These are phyloP conservation scores for Melanaphis sacchari DNA, from an alignment of 1,140 invertebrate species.

Conservation along the genomic window DNA sequence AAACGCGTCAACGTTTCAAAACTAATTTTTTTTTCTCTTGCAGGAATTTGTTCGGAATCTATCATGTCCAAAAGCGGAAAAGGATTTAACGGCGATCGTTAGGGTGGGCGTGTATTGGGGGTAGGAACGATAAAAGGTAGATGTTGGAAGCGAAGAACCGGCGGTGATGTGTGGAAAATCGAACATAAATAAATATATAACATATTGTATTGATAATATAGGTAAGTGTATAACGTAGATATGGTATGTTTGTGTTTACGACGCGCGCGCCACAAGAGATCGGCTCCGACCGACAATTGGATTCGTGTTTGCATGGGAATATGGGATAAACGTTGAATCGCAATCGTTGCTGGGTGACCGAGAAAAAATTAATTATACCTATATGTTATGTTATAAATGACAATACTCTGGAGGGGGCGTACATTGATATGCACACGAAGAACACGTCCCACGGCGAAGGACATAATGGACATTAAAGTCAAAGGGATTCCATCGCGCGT, in stretches of 20 bases:
- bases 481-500: slow-evolving; percentile 45
- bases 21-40: background rate
- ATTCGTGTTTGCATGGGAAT: background rate
- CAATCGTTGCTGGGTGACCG: background rate
- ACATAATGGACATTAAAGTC: slow-evolving; percentile 57
- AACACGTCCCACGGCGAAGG: slow-evolving; percentile 36
- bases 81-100: background rate
- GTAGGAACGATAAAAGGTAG: background rate
- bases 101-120: background rate
- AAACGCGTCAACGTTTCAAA: background rate
- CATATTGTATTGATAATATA: background rate
- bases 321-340: background rate
- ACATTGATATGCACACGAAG: too few relatives aligned
- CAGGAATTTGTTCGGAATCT: background rate
- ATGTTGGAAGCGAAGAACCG: background rate
- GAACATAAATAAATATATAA: background rate
- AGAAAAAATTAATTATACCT: slow-evolving; percentile 49
- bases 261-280: background rate
- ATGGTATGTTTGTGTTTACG: background rate
- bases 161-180: background rate
- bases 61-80: background rate
- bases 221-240: background rate
- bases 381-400: background rate
- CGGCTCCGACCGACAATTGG: slow-evolving; percentile 18
- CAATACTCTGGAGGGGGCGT: background rate